Evolutionary conservation across 2,888 invertebrate genomes (phyloP).

Genomic region (Aphodius granarius): DNA sequence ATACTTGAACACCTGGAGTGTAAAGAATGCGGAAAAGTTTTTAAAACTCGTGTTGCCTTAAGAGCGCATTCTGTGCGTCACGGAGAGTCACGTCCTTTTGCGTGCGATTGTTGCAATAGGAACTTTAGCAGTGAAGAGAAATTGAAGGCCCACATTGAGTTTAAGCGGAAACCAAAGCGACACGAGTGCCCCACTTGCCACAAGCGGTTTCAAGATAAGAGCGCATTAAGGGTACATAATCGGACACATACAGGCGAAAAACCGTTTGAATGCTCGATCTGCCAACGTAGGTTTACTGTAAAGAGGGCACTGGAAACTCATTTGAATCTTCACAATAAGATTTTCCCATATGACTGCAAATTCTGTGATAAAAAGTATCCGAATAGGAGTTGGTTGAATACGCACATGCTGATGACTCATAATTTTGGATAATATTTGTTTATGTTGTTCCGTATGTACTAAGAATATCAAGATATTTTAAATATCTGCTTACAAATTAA

Average conservation of each 20-base stretch:
- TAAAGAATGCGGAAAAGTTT: not conserved
- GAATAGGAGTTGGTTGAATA: not conserved
- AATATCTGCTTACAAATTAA: no score
- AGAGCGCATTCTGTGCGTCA: not conserved
- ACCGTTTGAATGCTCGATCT: not conserved
- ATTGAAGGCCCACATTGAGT: not conserved
- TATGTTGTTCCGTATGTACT: not conserved
- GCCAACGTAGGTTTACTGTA: not conserved
- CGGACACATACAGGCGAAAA: not conserved
- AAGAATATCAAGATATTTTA: no score
- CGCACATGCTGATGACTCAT: not conserved
- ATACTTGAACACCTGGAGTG: no score
- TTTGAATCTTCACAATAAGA: not conserved
- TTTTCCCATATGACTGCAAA: not conserved
- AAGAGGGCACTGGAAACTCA: not conserved
- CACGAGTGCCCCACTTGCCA: not conserved
- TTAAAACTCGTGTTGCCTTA: not conserved
- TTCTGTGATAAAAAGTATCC: not conserved
- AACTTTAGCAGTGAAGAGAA: not conserved
- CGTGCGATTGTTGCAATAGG: not conserved
- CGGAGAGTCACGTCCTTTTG: not conserved
- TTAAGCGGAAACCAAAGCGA: not conserved
- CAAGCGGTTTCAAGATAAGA: not conserved
- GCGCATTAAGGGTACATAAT: not conserved
- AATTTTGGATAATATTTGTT: not conserved